Evolutionary conservation across 1,140 invertebrate genomes (phyloP), one percentile per base, ranked within the genome.

Genomic region (Drosophila yakuba): DNA sequence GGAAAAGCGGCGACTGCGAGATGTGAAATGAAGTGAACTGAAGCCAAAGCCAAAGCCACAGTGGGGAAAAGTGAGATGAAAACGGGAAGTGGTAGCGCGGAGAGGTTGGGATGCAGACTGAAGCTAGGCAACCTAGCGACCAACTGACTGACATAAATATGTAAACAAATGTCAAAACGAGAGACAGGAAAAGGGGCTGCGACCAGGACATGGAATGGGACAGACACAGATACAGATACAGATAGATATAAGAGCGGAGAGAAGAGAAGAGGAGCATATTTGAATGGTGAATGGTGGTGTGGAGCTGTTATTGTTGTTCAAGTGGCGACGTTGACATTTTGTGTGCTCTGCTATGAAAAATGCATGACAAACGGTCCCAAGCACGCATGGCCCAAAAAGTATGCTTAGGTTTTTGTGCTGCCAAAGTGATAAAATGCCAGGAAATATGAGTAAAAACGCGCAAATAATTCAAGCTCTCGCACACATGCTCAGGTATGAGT

Each of bases 141-240:
- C 74, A 77, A 85, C 61, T 79, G 67, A 83, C 83, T 88, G 84
- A 89, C 84, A 89, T 89, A 84, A 89, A 89, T 89, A 89, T 82
- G 86, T 79, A 90, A 91, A 91, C 88, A 91, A 91, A 90, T 91
- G 88, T 91, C 86, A 88, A 86, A 88, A 83, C 82, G 88, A 88
- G 74, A 32, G 58, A 54, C 36, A 61, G 55, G 20, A 50, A 45
- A 86, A 80, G 74, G 25, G 41, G 45, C 35, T 44, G 54, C 48
- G 78, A 80, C 80, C 81, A 86, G 7, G 2, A 32, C 28, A 2
- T 32, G 7, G 32, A 10, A 32, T 10, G 74, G 14, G 57, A 47
- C 11, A 25, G 17, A 17, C 11, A 25, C 25, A 25, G 25, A 5
- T 4, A 25, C 36, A 61, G 55, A 23, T 41, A 51, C 32, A 51